These are phyloP conservation scores for Scolopax mira DNA, from an alignment of 2,113 vertebrate species.

Conservation along the genomic window DNA sequence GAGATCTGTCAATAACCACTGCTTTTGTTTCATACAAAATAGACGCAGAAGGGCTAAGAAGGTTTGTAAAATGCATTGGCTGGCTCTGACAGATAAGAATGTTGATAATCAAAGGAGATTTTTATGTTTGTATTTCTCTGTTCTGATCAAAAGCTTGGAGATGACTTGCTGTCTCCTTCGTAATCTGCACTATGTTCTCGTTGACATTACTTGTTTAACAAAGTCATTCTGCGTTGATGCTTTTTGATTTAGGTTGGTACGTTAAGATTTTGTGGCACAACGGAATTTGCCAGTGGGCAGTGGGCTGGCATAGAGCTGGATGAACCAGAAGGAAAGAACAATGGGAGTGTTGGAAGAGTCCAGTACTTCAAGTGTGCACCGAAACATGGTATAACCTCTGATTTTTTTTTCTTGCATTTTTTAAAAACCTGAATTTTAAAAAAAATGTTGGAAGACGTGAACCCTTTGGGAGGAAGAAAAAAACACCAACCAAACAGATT, in stretches of 20 bases:
- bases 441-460: fast-evolving
- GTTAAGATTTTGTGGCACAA: conserved; percentile 90
- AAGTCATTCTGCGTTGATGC: not conserved
- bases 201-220: not conserved
- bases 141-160: not conserved
- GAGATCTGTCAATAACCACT: not conserved
- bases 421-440: not conserved
- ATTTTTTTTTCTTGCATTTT: not conserved
- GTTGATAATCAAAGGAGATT: not conserved
- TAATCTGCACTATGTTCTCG: not conserved
- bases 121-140: not conserved
- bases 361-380: conserved; percentile 92
- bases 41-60: not conserved
- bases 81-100: not conserved
- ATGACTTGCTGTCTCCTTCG: not conserved
- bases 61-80: not conserved
- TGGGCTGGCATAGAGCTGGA: conserved; percentile 96
- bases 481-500: not conserved
- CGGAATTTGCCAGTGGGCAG: conserved; percentile 91
- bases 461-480: not conserved
- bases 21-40: not conserved
- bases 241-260: conserved; percentile 82
- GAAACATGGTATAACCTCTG: conserved; percentile 79
- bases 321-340: conserved; percentile 94
- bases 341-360: conserved; percentile 89